Base-by-base conservation (phyloP, 1,140 invertebrate genomes). In the Mactra quadrangularis region DNA sequence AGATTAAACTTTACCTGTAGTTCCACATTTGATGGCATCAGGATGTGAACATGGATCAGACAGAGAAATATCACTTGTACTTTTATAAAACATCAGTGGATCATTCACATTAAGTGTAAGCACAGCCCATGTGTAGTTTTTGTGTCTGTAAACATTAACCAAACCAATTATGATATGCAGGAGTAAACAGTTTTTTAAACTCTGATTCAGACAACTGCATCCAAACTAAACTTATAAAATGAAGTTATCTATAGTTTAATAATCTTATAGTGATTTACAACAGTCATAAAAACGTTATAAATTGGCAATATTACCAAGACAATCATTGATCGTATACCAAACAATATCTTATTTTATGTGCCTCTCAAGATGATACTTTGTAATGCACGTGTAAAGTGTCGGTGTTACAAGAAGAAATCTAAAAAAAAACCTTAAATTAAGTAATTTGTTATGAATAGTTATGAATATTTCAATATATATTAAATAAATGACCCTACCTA, bases 111-210 rank as follows among this genome's bases (percentile, higher is more conserved):
- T 59, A 22, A 72, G 52, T 31, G 41, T 83, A 17, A 68, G 22
- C 15, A 88, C 84, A n/a, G 83, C 85, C 82, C 84, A 88, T 13
- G 38, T 71, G 62, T 84, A 85, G 9, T 79, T 47, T n/a, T 25
- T 15, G 47, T 81, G 60, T 33, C 77, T 81, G 59, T 6, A 70
- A 15, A 17, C 7, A 59, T 9, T 9, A 11, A 19, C 9, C 9
- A 47, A 19, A 9, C 45, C 45, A 47, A 47, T 19, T 47, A 47
- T 47, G 9, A 11, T 19, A 47, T 47, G 9, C 9, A 47, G 9
- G 19, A 47, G 19, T 9, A 47, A 9, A 47, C 45, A 19, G 45
- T 9, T 11, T 11, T 9, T 9, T 11, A 47, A 47, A 11, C 9
- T 47, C 9, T 19, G 45, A 9, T 19, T 11, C 45, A 47, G 19